Evolutionary conservation across 2,888 invertebrate species (phyloP), one percentile per base, ranked within the genome.

Genomic region (Desoria tigrina): DNA sequence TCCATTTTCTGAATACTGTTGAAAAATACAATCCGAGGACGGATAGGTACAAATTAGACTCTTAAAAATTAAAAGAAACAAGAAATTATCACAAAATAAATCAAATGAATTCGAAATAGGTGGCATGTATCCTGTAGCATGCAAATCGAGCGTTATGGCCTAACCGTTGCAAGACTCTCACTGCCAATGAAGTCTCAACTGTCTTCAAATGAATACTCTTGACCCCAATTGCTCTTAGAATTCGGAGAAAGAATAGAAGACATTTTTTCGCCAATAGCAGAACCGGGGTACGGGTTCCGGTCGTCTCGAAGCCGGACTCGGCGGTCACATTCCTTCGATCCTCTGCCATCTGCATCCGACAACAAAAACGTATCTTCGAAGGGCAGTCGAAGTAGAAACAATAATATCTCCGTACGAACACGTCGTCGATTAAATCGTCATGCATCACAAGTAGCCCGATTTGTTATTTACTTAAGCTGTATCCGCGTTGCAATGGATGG

Each of bases 21-120:
- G 78, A 78, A 70, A 78, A 79, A 63, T 79, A 78, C 67, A 79
- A 79, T 69, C 78, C 79, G 37, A 69, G 77, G 14, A 78, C 79
- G 9, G 77, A 79, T 65, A 76, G 77, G 73, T 76, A 59, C 18
- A 54, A 7, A 28, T 16, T 16, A 11, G 16, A 56, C 7, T 6
- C 14, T 56, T 9, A 32, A 49, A 14, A 9, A 9, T 18, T 24
- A 23, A 26, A 53, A 53, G 9, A 9, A n/a, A n/a, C n/a, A n/a
- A n/a, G 37, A 39, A 21, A 26, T n/a, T 16, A 9, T 42, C 28
- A 49, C 7, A 27, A 50, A n/a, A 4, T 23, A 49, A n/a, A 50
- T 50, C 23, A 27, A 23, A 39, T 39, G 9, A 11, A 53, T 37
- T 51, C 16, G 45, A 28, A 54, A 45, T 42, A 76, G 76, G 51